Evolutionary conservation across 2,888 invertebrate species (phyloP).

Genomic region (Poecilus cupreus): DNA sequence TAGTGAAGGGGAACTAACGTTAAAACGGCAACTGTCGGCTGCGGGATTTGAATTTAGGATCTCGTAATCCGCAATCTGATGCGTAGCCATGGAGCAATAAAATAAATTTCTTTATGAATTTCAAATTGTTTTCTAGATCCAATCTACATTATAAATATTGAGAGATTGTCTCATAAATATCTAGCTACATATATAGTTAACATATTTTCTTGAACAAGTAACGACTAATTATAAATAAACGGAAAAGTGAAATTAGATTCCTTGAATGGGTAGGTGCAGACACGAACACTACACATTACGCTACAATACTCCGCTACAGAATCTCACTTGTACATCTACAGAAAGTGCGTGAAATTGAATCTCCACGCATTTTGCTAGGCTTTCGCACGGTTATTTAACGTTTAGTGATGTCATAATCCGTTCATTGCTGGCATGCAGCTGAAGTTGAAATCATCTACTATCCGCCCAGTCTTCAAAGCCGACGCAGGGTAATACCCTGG

Average conservation of each 20-base stretch:
- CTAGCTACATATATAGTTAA: not conserved
- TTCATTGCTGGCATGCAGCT: not conserved
- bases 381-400: constrained; percentile 44
- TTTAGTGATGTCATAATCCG: constrained; percentile 23
- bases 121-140: no score
- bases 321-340: not conserved
- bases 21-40: no score
- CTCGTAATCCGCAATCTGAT: no score
- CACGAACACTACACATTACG: not conserved
- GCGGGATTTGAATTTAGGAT: no score
- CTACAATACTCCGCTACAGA: not conserved
- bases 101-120: no score
- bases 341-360: constrained; percentile 1
- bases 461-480: not conserved
- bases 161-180: not conserved
- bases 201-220: not conserved
- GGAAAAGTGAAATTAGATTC: constrained; percentile 21
- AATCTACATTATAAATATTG: no score
- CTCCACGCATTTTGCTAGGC: not conserved
- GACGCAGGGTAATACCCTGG: not conserved
- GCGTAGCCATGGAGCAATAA: no score
- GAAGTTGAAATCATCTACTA: constrained; percentile 22
- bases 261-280: constrained; percentile 4
- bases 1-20: no score
- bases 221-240: not conserved